Evolutionary conservation across 2,888 invertebrate species (phyloP).

Genomic region (Hydraecia micacea): DNA sequence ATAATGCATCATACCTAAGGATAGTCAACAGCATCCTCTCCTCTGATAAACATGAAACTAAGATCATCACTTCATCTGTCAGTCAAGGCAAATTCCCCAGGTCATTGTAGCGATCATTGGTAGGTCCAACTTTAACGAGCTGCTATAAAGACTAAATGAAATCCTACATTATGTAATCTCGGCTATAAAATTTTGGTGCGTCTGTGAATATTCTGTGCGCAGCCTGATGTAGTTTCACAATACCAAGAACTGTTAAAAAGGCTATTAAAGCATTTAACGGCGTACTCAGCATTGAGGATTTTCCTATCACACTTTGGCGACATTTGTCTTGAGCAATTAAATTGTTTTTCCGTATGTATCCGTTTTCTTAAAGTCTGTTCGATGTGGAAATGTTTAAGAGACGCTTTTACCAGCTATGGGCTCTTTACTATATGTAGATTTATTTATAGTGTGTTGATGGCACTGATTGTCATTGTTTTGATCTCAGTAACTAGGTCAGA

Average conservation of each 20-base stretch:
- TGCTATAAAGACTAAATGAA: not conserved
- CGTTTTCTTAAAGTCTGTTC: not conserved
- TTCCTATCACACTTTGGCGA: constrained; percentile 26
- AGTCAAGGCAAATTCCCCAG: not conserved
- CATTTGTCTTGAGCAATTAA: constrained; percentile 22
- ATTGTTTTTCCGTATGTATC: constrained; percentile 10
- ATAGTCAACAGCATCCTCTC: not conserved
- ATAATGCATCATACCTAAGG: not conserved
- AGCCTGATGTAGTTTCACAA: not conserved
- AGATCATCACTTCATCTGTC: not conserved
- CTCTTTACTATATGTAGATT: not conserved
- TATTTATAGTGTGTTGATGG: not conserved
- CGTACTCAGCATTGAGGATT: not conserved
- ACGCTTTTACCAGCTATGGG: not conserved
- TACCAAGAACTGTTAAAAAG: constrained; percentile 33
- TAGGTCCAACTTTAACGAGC: not conserved
- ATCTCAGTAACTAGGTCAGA: not conserved
- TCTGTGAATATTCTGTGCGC: not conserved
- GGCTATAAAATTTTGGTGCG: not conserved
- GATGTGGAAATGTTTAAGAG: not conserved
- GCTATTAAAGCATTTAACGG: constrained; percentile 26
- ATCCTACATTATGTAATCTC: not conserved
- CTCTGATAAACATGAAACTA: not conserved
- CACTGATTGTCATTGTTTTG: not conserved
- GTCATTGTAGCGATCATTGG: not conserved